These are phyloP conservation scores for Pangasianodon hypophthalmus DNA, from an alignment of 2,113 vertebrate species.

Conservation along the genomic window DNA sequence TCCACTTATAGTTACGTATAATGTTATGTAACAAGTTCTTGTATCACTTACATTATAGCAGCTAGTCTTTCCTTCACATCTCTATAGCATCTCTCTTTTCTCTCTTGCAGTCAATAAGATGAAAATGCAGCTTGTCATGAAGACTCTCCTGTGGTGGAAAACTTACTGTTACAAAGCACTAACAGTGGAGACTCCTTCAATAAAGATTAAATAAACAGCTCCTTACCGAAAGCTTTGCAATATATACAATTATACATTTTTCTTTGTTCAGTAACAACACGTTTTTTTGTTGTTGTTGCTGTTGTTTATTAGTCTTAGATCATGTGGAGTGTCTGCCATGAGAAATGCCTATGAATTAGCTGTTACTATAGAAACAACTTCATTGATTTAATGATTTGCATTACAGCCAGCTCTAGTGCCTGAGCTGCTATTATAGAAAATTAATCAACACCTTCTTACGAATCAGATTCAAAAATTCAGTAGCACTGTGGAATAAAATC, in stretches of 20 bases:
- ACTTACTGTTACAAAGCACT: background rate
- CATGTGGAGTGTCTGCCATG: background rate
- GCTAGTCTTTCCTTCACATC: background rate
- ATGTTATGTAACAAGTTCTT: background rate
- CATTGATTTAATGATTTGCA: background rate
- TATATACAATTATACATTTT: background rate
- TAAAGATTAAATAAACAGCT: background rate
- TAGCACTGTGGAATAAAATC: background rate
- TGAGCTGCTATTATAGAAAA: background rate
- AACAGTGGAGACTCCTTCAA: background rate
- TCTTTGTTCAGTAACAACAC: background rate
- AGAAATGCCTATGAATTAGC: background rate
- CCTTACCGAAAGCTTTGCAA: background rate
- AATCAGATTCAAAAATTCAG: background rate
- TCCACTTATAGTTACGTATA: background rate
- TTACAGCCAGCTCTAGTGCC: background rate
- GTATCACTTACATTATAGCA: background rate
- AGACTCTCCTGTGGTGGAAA: background rate
- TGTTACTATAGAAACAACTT: background rate
- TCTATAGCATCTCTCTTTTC: background rate
- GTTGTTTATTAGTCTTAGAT: background rate
- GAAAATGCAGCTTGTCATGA: background rate
- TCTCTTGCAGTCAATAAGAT: too few species aligned
- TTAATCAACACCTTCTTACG: background rate
- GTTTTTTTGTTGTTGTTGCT: too few species aligned